Percentiles rank a stretch among this genome's conserved stretches.
phyloP scores from a whole-genome alignment of 2,888 invertebrate genomes.

The Carcina quercana region DNA sequence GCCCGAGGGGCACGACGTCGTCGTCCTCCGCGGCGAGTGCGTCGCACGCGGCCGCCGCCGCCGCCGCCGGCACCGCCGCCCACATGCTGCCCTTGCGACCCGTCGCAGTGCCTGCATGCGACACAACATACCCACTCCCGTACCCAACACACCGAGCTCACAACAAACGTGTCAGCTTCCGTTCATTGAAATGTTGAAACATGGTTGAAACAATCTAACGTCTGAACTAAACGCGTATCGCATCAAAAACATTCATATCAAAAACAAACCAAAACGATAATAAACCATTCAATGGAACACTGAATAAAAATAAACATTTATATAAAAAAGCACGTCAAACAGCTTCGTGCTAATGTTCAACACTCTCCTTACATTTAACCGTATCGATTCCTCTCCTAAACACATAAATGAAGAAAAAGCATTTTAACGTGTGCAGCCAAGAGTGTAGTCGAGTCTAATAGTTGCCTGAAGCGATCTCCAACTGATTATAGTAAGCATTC shows the following conservation, averaged over 20 bases:
- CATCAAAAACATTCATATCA: constrained; percentile 32
- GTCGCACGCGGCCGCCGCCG: constrained; percentile 44
- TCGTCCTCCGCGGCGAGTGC: constrained; percentile 48
- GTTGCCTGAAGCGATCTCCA: constrained; percentile 64
- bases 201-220: no score
- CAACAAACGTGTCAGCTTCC: no score
- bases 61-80: constrained; percentile 67
- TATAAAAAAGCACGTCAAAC: constrained; percentile 72
- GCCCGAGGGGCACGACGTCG: constrained; percentile 79
- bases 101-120: constrained; percentile 64
- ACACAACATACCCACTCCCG: constrained; percentile 22
- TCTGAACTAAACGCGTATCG: constrained; percentile 14
- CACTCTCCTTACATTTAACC: constrained; percentile 50
- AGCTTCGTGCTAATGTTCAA: constrained; percentile 68
- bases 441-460: constrained; percentile 67
- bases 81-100: constrained; percentile 74
- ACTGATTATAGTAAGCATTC: constrained; percentile 66
- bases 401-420: constrained; percentile 72
- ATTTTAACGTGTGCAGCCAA: constrained; percentile 69
- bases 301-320: constrained; percentile 58
- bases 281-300: constrained; percentile 67
- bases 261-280: constrained; percentile 44
- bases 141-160: constrained; percentile 17
- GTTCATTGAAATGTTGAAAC: no score
- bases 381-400: constrained; percentile 57